Conservation (phyloP, 2,888 invertebrate species). For the Epirrhoe alternata region DNA sequence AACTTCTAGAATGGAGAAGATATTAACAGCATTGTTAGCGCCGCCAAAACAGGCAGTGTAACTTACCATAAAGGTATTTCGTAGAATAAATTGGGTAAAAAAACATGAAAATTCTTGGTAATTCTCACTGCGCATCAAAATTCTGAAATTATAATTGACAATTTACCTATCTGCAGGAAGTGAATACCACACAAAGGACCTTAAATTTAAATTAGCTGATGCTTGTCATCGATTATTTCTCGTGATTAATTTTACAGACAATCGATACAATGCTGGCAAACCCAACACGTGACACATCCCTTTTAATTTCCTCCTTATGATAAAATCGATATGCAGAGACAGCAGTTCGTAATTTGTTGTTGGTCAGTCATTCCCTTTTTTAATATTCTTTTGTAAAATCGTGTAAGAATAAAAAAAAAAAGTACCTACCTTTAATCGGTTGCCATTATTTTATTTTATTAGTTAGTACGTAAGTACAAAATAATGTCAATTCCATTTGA, state of each 20-base stretch:
- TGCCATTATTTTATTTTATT: too few relatives aligned
- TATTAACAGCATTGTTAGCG: background rate
- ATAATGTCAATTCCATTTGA: too few relatives aligned
- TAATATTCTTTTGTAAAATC: too few relatives aligned
- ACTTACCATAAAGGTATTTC: background rate
- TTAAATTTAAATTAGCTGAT: conserved; percentile 16
- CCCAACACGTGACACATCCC: conserved; percentile 33
- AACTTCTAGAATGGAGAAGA: background rate
- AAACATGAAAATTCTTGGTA: background rate
- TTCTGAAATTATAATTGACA: conserved; percentile 9
- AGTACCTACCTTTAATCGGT: too few relatives aligned
- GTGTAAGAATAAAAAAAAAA: too few relatives aligned
- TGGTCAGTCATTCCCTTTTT: background rate
- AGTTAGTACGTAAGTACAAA: too few relatives aligned
- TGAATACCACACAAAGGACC: conserved; percentile 4
- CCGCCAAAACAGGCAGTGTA: background rate
- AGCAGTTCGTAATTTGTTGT: background rate
- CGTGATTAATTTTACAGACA: conserved; percentile 35
- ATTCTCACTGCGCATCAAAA: conserved; percentile 2
- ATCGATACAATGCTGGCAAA: conserved; percentile 36
- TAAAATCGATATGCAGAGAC: conserved; percentile 30
- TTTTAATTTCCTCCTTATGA: conserved; percentile 46
- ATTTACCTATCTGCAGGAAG: conserved; percentile 19
- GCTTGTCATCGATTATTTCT: conserved; percentile 23
- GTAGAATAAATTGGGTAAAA: conserved; percentile 4